Percentiles rank a stretch among this genome's conserved stretches.
Evolutionary conservation across 2,888 invertebrate genomes (phyloP).

Genomic region (Labia minor): DNA sequence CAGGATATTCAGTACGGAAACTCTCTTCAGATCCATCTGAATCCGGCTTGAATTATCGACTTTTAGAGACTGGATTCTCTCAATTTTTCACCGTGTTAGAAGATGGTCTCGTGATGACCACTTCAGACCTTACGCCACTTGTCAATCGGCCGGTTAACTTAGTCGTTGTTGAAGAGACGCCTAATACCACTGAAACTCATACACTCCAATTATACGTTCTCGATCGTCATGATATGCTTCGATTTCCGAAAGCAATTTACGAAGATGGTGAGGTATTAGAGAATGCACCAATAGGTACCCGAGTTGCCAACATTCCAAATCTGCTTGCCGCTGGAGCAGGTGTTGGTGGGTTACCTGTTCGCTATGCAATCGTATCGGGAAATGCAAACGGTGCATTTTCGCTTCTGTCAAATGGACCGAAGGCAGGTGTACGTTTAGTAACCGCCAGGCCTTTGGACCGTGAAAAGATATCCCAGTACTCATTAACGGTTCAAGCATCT

Average conservation of each 20-base stretch:
- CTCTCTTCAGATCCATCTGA: conserved; percentile 38
- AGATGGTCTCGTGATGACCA: conserved; percentile 84
- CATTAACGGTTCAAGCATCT: conserved; percentile 66
- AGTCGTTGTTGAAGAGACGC: conserved; percentile 68
- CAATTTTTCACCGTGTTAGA: conserved; percentile 78
- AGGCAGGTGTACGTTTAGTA: conserved; percentile 59
- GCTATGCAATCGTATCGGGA: conserved; percentile 69
- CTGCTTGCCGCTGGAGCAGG: conserved; percentile 47
- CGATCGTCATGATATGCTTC: conserved; percentile 70
- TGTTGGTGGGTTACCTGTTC: conserved; percentile 54
- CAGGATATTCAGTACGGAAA: conserved; percentile 61
- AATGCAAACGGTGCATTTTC: conserved; percentile 65
- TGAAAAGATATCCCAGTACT: conserved; percentile 60
- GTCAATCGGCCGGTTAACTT: conserved; percentile 71
- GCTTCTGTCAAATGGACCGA: conserved; percentile 43
- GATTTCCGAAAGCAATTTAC: conserved; percentile 53
- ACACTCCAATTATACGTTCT: conserved; percentile 70
- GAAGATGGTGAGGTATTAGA: conserved; percentile 60
- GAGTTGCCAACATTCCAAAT: conserved; percentile 58
- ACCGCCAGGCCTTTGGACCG: conserved; percentile 66
- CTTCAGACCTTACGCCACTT: conserved; percentile 69
- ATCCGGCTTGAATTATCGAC: conserved; percentile 42
- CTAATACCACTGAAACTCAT: conserved; percentile 68
- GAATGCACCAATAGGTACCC: conserved; percentile 61
- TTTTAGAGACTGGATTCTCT: conserved; percentile 68